Evolutionary conservation across 2,888 invertebrate genomes (phyloP).

Genomic region (Incurvaria masculella): DNA sequence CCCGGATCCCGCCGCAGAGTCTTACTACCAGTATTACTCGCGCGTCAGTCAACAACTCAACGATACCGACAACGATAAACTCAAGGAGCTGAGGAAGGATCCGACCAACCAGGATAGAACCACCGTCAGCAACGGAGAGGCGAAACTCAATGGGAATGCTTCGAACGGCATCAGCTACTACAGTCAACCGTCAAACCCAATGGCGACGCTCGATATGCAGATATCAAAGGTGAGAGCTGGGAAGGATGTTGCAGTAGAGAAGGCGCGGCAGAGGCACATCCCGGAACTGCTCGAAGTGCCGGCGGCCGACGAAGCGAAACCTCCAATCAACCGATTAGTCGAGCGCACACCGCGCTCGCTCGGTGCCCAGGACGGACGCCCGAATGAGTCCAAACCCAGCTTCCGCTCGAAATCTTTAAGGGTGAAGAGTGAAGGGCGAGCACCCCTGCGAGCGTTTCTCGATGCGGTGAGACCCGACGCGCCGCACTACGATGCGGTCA

Average conservation of each 20-base stretch:
- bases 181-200: conserved; percentile 47
- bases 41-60: conserved; percentile 51
- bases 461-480: conserved; percentile 31
- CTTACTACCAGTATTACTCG: conserved; percentile 52
- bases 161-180: conserved; percentile 32
- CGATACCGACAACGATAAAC: conserved; percentile 48
- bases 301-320: conserved; percentile 40
- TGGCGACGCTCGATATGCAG: conserved; percentile 45
- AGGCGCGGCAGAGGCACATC: conserved; percentile 26
- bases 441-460: conserved; percentile 41
- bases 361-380: conserved; percentile 41
- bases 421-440: conserved; percentile 51
- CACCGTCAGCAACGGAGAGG: conserved; percentile 16
- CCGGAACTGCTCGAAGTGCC: background rate
- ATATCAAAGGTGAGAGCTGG: conserved; percentile 38
- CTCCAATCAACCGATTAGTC: conserved; percentile 47
- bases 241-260: conserved; percentile 27
- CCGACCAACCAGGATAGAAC: conserved; percentile 29
- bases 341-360: conserved; percentile 37
- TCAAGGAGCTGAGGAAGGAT: conserved; percentile 39
- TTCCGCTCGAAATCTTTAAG: conserved; percentile 53
- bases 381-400: conserved; percentile 41
- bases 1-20: conserved; percentile 45
- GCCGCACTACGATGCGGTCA: conserved; percentile 38
- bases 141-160: conserved; percentile 17